These are phyloP conservation scores for Orius insidiosus DNA, from an alignment of 1,140 invertebrate genomes.

Conservation along the genomic window DNA sequence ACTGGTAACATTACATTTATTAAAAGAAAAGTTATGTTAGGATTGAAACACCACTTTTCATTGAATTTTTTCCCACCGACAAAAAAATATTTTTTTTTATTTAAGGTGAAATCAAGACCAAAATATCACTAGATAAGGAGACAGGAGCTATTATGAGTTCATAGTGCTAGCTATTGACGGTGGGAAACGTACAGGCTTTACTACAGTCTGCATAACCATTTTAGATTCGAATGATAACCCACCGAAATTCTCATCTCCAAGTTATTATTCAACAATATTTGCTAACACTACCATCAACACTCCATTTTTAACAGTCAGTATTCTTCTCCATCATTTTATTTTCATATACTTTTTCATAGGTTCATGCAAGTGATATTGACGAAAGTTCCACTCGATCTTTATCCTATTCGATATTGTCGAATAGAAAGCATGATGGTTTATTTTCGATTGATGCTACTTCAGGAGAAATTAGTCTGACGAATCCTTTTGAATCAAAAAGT, in stretches of 20 bases:
- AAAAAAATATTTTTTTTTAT: constrained; percentile 18
- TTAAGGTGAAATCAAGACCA: constrained; percentile 57
- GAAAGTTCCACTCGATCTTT: background rate
- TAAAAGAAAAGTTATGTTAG: too few species aligned
- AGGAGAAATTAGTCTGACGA: too few species aligned
- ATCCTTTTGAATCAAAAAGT: too few species aligned
- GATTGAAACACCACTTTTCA: too few species aligned
- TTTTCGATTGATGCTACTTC: background rate
- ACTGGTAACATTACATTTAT: constrained; percentile 5
- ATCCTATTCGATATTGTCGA: background rate
- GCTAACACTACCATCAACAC: constrained; percentile 40
- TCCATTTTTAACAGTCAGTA: constrained; percentile 47
- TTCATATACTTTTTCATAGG: constrained; percentile 3
- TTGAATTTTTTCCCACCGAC: too few species aligned
- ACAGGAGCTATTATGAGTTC: constrained; percentile 51
- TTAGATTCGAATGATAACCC: constrained; percentile 76
- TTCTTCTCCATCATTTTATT: constrained; percentile 3
- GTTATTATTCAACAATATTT: constrained; percentile 59
- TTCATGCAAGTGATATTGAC: background rate
- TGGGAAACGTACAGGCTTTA: constrained; percentile 62
- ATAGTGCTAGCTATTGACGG: constrained; percentile 71
- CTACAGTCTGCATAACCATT: constrained; percentile 59
- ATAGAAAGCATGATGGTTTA: background rate
- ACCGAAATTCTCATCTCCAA: constrained; percentile 58
- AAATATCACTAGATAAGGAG: constrained; percentile 64